phyloP scores from a whole-genome alignment of 2,797 vertebrate genomes.

The Acipenser oxyrinchus region DNA sequence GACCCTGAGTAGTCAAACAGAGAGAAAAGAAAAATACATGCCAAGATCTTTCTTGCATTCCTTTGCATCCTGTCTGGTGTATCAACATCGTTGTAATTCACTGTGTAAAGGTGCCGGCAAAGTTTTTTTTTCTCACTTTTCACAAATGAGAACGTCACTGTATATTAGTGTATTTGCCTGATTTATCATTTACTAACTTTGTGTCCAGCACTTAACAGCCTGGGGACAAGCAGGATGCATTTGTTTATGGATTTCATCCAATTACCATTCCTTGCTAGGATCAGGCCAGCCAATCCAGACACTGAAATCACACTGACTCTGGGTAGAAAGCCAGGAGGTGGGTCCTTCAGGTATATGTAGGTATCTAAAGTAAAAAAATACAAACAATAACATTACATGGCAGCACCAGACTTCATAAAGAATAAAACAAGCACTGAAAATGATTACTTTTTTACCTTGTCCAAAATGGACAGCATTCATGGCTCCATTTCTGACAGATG shows the following conservation, averaged over 20 bases:
- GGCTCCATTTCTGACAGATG: conserved; percentile 65
- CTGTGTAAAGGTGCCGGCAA: not conserved
- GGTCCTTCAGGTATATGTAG: conserved; percentile 78
- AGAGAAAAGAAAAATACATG: not conserved
- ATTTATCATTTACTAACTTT: not conserved
- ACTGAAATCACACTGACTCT: conserved; percentile 69
- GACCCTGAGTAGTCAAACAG: conserved; percentile 54
- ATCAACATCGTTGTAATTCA: not conserved
- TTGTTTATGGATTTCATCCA: not conserved
- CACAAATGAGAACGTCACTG: not conserved
- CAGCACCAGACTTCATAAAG: too few relatives aligned
- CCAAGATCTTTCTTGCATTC: too few relatives aligned
- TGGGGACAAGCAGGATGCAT: not conserved
- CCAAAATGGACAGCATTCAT: conserved; percentile 58
- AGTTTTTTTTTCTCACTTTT: not conserved
- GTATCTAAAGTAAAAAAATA: conserved; percentile 55
- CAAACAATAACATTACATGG: not conserved
- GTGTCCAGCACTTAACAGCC: not conserved
- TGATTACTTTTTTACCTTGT: conserved; percentile 61
- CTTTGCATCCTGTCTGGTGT: not conserved
- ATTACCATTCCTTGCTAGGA: conserved; percentile 77
- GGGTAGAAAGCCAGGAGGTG: conserved; percentile 75
- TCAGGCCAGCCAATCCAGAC: conserved; percentile 71
- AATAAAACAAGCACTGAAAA: conserved; percentile 11
- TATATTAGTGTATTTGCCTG: not conserved